Percentiles rank a stretch among this genome's conserved stretches.
These are phyloP conservation scores for Plutomurus gul DNA, from an alignment of 1,140 invertebrate species.

Conservation along the genomic window DNA sequence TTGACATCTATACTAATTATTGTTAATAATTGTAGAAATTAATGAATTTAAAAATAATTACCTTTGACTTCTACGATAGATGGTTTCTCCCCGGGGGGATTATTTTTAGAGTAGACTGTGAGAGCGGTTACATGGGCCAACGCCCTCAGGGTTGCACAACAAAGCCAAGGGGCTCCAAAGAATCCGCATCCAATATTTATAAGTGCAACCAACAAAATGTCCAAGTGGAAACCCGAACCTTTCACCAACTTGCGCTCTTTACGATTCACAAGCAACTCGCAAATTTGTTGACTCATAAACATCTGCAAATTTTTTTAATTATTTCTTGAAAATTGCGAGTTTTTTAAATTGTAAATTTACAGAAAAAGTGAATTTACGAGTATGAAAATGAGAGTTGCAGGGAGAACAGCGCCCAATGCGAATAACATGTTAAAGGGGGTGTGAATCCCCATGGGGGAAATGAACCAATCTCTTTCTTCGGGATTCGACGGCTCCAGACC, in stretches of 20 bases:
- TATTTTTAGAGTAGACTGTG: constrained; percentile 52
- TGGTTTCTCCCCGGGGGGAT: constrained; percentile 52
- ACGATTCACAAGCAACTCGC: constrained; percentile 47
- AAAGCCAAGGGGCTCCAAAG: constrained; percentile 61
- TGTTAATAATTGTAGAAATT: too few relatives aligned
- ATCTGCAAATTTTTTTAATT: too few relatives aligned
- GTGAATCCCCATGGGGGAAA: constrained; percentile 54
- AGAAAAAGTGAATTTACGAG: constrained; percentile 55
- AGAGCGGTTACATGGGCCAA: constrained; percentile 51
- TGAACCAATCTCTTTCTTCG: constrained; percentile 56
- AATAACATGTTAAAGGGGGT: constrained; percentile 53
- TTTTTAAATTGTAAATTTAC: constrained; percentile 44
- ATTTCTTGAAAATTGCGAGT: not conserved
- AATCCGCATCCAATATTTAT: constrained; percentile 59
- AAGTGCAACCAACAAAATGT: constrained; percentile 57
- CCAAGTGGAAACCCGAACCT: constrained; percentile 61
- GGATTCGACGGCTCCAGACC: constrained; percentile 56
- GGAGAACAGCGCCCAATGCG: constrained; percentile 52
- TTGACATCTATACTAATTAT: not conserved
- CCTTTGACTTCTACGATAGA: constrained; percentile 47
- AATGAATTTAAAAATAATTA: not conserved
- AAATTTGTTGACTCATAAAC: constrained; percentile 39
- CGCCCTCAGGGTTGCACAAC: constrained; percentile 60
- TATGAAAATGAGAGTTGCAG: constrained; percentile 58
- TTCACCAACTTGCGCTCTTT: constrained; percentile 56